Evolutionary conservation across 2,888 invertebrate genomes (phyloP).

Genomic region (Meghimatium bilineatum): DNA sequence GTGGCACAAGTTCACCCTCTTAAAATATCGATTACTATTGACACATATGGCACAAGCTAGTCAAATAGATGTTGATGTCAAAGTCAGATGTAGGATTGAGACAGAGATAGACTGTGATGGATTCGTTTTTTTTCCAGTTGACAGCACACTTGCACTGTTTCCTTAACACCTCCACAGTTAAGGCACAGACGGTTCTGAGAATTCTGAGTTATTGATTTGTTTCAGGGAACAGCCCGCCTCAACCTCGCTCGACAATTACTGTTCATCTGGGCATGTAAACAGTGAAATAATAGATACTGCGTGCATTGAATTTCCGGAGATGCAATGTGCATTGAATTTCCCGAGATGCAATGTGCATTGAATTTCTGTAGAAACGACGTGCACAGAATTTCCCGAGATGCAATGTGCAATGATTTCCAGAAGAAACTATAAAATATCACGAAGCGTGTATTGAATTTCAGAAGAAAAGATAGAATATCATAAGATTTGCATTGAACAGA

Average conservation of each 20-base stretch:
- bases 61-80: too few relatives aligned
- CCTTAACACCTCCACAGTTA: background rate
- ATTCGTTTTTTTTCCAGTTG: background rate
- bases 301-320: background rate
- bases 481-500: too few relatives aligned
- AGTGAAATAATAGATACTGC: background rate
- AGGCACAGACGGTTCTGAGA: background rate
- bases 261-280: conserved; percentile 16
- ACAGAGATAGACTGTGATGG: too few relatives aligned
- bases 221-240: background rate
- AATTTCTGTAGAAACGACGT: background rate
- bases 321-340: background rate
- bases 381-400: background rate
- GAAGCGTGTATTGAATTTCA: too few relatives aligned
- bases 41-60: too few relatives aligned
- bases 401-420: too few relatives aligned
- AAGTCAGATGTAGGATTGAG: too few relatives aligned
- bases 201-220: conserved; percentile 14
- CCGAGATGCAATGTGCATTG: background rate
- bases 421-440: too few relatives aligned
- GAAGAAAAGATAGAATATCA: too few relatives aligned
- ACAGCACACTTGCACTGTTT: background rate
- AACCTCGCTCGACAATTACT: conserved; percentile 15
- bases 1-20: too few relatives aligned
- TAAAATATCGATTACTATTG: too few relatives aligned